phyloP scores from a whole-genome alignment of 2,888 invertebrate species.

The Dendrolimus houi region DNA sequence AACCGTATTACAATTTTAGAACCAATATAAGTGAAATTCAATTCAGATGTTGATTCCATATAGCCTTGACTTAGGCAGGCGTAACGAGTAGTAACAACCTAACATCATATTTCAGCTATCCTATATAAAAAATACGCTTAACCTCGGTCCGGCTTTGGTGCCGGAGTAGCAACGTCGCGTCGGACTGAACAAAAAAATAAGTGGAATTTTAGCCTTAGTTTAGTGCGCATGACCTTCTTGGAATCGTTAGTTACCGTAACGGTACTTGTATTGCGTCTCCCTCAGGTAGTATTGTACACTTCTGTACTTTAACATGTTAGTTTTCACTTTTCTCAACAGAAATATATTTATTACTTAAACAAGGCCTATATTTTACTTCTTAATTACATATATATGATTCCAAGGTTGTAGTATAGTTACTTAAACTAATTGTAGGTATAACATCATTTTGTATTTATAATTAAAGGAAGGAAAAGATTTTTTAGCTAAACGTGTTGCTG shows the following conservation, averaged over 20 bases:
- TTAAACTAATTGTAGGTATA: too few relatives aligned
- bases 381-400: too few relatives aligned
- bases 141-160: constrained; percentile 21
- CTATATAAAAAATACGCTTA: constrained; percentile 13
- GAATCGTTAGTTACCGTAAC: constrained; percentile 65
- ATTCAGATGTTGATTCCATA: too few relatives aligned
- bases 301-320: background rate
- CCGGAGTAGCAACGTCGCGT: constrained; percentile 23
- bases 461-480: too few relatives aligned
- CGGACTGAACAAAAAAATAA: constrained; percentile 47
- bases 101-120: background rate
- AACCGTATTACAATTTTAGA: too few relatives aligned
- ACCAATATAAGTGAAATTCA: too few relatives aligned
- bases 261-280: constrained; percentile 45
- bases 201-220: constrained; percentile 56
- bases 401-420: too few relatives aligned
- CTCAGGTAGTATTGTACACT: constrained; percentile 47
- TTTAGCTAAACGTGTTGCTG: too few relatives aligned
- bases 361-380: too few relatives aligned
- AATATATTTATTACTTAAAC: too few relatives aligned
- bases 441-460: too few relatives aligned
- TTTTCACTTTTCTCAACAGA: too few relatives aligned
- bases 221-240: constrained; percentile 68
- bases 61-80: background rate
- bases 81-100: background rate